Base-by-base conservation (phyloP, 2,797 vertebrate genomes). In the Falco cherrug region DNA sequence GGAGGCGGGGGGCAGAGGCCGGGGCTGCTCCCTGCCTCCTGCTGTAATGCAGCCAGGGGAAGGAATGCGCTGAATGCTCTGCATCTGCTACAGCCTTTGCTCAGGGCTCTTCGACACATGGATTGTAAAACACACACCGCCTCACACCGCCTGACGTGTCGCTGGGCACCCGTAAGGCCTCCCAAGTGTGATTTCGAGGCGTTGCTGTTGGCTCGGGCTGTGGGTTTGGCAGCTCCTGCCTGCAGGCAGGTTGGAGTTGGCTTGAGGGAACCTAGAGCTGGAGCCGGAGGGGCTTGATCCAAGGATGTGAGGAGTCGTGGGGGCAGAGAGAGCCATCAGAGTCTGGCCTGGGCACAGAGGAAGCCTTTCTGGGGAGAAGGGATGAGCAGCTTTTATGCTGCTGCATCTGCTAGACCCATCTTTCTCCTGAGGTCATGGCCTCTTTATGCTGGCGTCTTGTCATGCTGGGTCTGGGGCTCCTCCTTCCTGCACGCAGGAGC, bases 51-150 rank as follows among this genome's bases (percentile, higher is more conserved):
- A 89, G 97, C 92, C 93, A 82, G 87, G 87, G 91, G 89, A 95
- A 45, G 84, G 96, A 89, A 93, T 87, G 81, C 37, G 65, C 92
- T 93, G 65, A 96, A 59, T 1, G 28, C 76, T 90, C 89, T 86
- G 75, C 93, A 94, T 97, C 94, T 96, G 93, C 87, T 93, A 18
- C 87, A 70, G 74, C 76, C 91, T 73, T 94, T 31, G 89, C 88
- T 95, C 64, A 79, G 92, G 94, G 93, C 93, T 95, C 92, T 96
- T 76, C 14, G 0, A 91, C 92, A 93, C 94, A 59, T 91, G 73
- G 85, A 12, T 78, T 87, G 93, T 96, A 78, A 96, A 94, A 11
- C 50, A 48, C 21, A 19, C 89, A 33, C 65, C 0, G 84, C 93
- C 81, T 29, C 35, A 35, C 35, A 35, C 35, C 35, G 35, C 35